Conservation (phyloP, 1,140 invertebrate species). For the Atta texana region DNA sequence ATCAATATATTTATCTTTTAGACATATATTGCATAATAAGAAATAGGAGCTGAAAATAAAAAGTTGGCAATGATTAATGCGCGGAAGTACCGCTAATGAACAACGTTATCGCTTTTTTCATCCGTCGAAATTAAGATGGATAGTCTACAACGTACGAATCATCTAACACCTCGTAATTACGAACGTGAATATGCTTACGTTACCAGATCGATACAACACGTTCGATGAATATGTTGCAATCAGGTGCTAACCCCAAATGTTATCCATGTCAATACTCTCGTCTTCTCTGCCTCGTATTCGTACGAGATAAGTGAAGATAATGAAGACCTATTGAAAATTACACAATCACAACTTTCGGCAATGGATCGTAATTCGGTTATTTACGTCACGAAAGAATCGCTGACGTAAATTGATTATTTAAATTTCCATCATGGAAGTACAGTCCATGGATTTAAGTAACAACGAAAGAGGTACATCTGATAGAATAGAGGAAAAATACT, state of each 20-base stretch:
- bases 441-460: neutral
- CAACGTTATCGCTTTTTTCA: slow-evolving; percentile 26
- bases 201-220: neutral
- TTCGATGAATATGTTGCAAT: slow-evolving; percentile 17
- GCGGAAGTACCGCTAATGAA: slow-evolving; percentile 32
- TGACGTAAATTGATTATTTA: slow-evolving; percentile 5
- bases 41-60: neutral
- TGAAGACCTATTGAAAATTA: neutral
- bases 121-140: slow-evolving; percentile 34
- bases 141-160: slow-evolving; percentile 15
- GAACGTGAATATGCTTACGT: neutral
- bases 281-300: neutral
- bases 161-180: neutral
- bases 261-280: neutral
- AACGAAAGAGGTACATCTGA: slow-evolving; percentile 24
- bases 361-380: neutral
- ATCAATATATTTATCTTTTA: neutral
- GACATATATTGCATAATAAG: slow-evolving; percentile 11
- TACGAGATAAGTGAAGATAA: neutral
- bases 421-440: slow-evolving; percentile 2
- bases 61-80: slow-evolving; percentile 42
- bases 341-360: neutral
- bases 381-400: neutral
- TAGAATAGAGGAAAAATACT: slow-evolving; percentile 21
- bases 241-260: neutral